Evolutionary conservation across 2,797 vertebrate genomes (phyloP).

Genomic region (Eulemur rubriventer): DNA sequence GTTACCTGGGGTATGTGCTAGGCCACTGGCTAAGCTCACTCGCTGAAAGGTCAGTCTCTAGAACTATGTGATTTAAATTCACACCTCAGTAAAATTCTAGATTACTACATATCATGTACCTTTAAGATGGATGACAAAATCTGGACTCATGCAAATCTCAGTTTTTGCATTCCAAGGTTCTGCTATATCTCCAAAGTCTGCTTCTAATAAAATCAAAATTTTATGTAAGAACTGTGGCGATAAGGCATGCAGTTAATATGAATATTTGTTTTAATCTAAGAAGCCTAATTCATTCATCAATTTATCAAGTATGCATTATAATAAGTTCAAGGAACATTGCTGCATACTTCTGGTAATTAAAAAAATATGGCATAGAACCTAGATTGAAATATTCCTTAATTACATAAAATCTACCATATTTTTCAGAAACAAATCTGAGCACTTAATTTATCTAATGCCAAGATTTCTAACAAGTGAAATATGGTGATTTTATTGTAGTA

Average conservation of each 20-base stretch:
- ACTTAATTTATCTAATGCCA: neutral
- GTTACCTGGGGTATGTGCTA: neutral
- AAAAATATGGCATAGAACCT: neutral
- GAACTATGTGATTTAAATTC: neutral
- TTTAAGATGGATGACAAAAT: neutral
- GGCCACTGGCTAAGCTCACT: neutral
- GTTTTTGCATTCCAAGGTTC: neutral
- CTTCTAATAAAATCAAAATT: neutral
- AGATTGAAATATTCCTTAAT: neutral
- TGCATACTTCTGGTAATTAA: neutral
- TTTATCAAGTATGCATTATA: neutral
- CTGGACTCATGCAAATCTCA: neutral
- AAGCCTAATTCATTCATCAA: neutral
- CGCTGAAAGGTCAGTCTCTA: neutral
- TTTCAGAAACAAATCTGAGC: neutral
- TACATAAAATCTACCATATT: neutral
- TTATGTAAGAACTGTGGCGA: neutral
- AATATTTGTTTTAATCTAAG: neutral
- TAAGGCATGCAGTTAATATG: neutral
- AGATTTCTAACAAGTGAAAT: conserved; percentile 30
- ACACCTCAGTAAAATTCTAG: neutral
- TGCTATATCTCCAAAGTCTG: neutral
- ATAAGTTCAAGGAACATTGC: neutral
- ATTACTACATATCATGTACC: neutral
- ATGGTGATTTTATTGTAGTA: neutral